Evolutionary conservation across 2,797 vertebrate species (phyloP), one percentile per base, ranked within the genome.

Genomic region (Todus mexicanus): DNA sequence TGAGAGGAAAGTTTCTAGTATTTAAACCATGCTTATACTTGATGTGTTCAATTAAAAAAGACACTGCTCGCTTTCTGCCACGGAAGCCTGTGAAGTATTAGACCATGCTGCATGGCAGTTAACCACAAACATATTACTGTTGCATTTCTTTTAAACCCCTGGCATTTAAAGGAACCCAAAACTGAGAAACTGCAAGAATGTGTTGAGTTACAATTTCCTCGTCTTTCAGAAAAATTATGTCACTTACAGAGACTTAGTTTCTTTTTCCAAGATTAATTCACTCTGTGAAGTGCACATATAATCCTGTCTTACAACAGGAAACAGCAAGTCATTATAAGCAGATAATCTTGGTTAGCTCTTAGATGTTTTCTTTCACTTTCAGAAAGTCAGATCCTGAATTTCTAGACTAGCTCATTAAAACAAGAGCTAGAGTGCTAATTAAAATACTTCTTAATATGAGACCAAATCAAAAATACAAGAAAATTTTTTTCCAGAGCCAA

Each of bases 311-410:
- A 79, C 22, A 43, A 76, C 33, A 35, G 69, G 90, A 92, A 92
- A 86, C 60, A 64, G 60, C 45, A 10, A 5, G 65, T 89, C 89
- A 61, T 73, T 84, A 87, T 70, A 63, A 87, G 69, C 65, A 90
- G 64, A 73, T 83, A 88, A 94, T 83, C 86, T 84, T 43, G 60
- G 69, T 84, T 75, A 84, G 74, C 50, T 87, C 66, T 64, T 59
- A 21, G 10, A 79, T 45, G 75, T 92, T 94, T 90, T 92, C 85
- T 88, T 89, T 95, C 83, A 79, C 75, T 95, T 92, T 91, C 65
- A 60, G 21, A 77, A 89, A 90, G 81, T 60, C 69, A 87, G 69
- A 68, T 51, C 69, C 25, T 2, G 2, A 86, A 64, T 26, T 94
- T 65, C 79, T 73, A 81, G 29, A 26, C 66, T 47, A 48, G 60